Evolutionary conservation across 1,140 invertebrate genomes (phyloP), one percentile per base, ranked within the genome.

Genomic region (Chironomus striatipennis): DNA sequence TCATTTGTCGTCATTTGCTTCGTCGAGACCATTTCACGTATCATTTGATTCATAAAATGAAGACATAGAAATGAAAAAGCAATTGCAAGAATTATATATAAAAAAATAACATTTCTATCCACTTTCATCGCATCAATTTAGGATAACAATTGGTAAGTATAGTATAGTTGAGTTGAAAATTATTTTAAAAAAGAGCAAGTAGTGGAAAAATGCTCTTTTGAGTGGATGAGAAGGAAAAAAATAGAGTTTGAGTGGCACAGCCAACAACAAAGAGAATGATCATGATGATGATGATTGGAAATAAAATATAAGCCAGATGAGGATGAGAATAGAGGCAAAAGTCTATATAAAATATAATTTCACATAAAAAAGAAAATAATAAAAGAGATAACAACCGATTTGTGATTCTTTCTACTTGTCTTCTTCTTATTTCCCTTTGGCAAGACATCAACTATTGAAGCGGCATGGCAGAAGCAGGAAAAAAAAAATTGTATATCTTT

Each of bases 1-100:
- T 34, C 24, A 34, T 34, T 34, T 34, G 24, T 34, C 24, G 24
- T 34, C 24, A 34, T 34, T 34, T 34, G 24, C 24, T 34, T 34
- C 24, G 24, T n/a, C 5, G 47, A 57, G n/a, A 57, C 9, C 47
- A 57, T 57, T 57, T 57, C 47, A 57, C 47, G 47, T 12, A 57
- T 57, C 47, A 57, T 57, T 57, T 57, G 47, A 57, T 57, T 57
- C 47, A 57, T 57, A 15, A 57, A 57, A 57, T 57, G 47, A 57
- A 57, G 47, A 57, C 12, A 57, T 57, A 57, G 47, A 57, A 57
- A 57, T 57, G 47, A 15, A 57, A 57, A 57, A 57, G 47, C 9
- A 57, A 57, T 57, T 57, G 47, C 47, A 57, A 15, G 24, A 34
- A 34, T 34, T 2, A 2, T 2, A 34, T 2, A 34, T 34, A 34